Percentiles rank a stretch among this genome's conserved stretches.
phyloP scores from a whole-genome alignment of 2,888 invertebrate species.

The Coenonympha glycerion region DNA sequence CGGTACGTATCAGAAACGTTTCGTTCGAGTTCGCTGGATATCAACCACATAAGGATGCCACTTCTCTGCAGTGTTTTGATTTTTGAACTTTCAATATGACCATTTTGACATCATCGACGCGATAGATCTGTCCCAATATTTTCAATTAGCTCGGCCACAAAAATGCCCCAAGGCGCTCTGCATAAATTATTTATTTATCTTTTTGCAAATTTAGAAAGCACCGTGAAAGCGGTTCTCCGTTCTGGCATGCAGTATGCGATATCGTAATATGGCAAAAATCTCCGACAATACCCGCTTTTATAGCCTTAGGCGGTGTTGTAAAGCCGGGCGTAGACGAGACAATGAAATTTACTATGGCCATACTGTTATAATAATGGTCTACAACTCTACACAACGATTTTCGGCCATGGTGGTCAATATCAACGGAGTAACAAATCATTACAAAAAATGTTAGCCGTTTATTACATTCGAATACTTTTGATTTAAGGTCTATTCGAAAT shows the following conservation, averaged over 20 bases:
- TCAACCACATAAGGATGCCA: too few species aligned
- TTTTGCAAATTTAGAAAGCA: constrained; percentile 60
- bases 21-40: too few species aligned
- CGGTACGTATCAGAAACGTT: too few species aligned
- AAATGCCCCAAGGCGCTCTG: constrained; percentile 27
- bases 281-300: constrained; percentile 44
- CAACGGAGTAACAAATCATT: too few species aligned
- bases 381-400: too few species aligned
- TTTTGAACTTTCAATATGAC: too few species aligned
- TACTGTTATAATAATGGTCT: constrained; percentile 19
- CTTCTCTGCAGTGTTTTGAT: too few species aligned
- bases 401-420: too few species aligned
- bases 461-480: too few species aligned
- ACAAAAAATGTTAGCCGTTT: too few species aligned
- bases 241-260: constrained; percentile 46
- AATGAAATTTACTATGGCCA: constrained; percentile 12
- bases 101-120: background rate
- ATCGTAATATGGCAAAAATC: constrained; percentile 61
- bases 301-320: constrained; percentile 38
- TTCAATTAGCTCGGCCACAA: background rate
- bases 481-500: too few species aligned
- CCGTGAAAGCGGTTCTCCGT: constrained; percentile 51
- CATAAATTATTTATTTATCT: constrained; percentile 57
- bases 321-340: constrained; percentile 22
- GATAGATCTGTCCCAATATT: constrained; percentile 2